phyloP scores from a whole-genome alignment of 1,140 invertebrate genomes.

The Lepidurus couesii region DNA sequence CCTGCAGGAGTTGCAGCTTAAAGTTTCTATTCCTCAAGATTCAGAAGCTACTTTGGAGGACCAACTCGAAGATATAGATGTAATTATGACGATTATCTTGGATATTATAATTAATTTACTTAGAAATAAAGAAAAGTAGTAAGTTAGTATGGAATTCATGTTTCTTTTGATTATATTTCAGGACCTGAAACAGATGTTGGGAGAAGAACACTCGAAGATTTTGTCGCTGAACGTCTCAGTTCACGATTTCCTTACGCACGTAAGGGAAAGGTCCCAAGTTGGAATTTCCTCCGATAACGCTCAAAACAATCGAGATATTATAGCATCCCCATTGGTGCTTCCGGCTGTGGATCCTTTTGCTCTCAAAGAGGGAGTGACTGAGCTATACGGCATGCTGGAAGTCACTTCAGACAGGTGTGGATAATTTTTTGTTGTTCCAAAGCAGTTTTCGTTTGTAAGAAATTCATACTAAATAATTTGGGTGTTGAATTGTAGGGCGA shows the following conservation, averaged over 20 bases:
- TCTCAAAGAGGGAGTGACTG: background rate
- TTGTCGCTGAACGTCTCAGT: slow-evolving; percentile 4
- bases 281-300: background rate
- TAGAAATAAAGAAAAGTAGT: background rate
- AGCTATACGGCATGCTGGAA: background rate
- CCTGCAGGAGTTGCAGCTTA: background rate
- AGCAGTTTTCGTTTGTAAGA: slow-evolving; percentile 11
- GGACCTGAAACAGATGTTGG: background rate
- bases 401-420: background rate
- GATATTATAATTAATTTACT: background rate
- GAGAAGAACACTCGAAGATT: slow-evolving; percentile 8
- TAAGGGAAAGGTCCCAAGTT: background rate
- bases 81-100: background rate
- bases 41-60: background rate
- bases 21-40: background rate
- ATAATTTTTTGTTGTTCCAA: slow-evolving; percentile 33
- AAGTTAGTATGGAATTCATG: background rate
- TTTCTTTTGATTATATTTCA: background rate
- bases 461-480: background rate
- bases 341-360: background rate
- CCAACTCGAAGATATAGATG: background rate
- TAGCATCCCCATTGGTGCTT: background rate
- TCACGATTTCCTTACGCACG: background rate
- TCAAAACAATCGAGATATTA: background rate
- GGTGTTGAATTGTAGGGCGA: slow-evolving; percentile 40